Evolutionary conservation across 37 sponge, comb jelly and placozoan species (phyloP).

Genomic region (Axinella damicornis): DNA sequence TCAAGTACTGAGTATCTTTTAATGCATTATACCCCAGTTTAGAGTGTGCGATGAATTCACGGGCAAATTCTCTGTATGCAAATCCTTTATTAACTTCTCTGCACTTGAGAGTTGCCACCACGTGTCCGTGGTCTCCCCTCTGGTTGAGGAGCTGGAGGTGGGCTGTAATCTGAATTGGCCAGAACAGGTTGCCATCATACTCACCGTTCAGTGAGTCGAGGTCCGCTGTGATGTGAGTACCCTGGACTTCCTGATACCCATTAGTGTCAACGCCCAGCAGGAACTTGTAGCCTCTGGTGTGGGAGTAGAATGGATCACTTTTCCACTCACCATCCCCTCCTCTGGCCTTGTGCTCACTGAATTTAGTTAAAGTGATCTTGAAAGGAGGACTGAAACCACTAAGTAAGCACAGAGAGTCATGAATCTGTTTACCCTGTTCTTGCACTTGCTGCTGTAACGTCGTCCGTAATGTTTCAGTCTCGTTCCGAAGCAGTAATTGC

Average conservation of each 20-base stretch:
- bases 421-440: no score
- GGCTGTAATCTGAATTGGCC: not conserved
- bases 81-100: no score
- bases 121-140: not conserved
- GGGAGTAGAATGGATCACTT: slow-evolving; percentile 12
- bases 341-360: not conserved
- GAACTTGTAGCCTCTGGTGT: not conserved
- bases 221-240: not conserved
- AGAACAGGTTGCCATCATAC: not conserved
- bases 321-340: not conserved
- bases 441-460: no score
- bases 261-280: not conserved
- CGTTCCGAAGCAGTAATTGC: no score
- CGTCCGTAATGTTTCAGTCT: no score
- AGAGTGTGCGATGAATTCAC: no score
- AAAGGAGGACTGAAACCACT: no score
- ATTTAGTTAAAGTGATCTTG: not conserved
- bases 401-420: no score
- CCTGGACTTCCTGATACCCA: not conserved
- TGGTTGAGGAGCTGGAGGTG: slow-evolving; percentile 10
- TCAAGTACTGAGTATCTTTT: no score
- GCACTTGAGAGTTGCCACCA: no score
- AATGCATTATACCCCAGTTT: no score
- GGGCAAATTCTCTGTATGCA: no score
- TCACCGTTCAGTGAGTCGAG: not conserved